Conservation (phyloP, 2,113 vertebrate genomes). For the Indri indri region DNA sequence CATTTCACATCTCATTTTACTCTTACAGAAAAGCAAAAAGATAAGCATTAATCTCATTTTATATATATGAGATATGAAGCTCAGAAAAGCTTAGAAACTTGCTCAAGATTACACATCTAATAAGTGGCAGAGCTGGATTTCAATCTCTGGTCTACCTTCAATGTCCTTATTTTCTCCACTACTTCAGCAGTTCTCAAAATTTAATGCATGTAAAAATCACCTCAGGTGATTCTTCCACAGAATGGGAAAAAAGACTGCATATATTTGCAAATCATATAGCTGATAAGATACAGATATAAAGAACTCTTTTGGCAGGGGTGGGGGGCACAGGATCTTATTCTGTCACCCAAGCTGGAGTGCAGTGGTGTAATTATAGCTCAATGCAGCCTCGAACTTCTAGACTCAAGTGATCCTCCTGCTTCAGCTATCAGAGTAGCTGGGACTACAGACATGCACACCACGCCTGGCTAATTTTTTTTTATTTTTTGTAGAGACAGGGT, state of each 20-base stretch:
- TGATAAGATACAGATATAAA: neutral
- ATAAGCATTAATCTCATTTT: conserved; percentile 5
- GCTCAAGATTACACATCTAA: neutral
- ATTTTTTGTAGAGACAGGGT: too few species aligned
- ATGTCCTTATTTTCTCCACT: conserved; percentile 25
- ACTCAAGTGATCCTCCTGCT: too few species aligned
- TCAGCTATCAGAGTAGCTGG: too few species aligned
- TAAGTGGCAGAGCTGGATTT: neutral
- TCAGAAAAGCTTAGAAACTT: conserved; percentile 17
- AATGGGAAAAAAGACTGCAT: neutral
- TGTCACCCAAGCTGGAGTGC: too few species aligned
- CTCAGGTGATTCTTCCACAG: neutral
- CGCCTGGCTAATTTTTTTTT: too few species aligned
- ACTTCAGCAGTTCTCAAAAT: conserved; percentile 25
- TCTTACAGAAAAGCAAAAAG: conserved; percentile 44
- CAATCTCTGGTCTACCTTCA: neutral
- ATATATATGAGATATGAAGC: neutral
- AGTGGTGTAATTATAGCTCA: too few species aligned
- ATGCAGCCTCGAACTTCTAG: too few species aligned
- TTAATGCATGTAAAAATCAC: neutral
- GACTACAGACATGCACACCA: too few species aligned
- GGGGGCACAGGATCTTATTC: too few species aligned
- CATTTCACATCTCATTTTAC: conserved; percentile 28
- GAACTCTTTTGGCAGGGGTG: neutral
- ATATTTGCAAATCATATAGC: neutral